These are phyloP conservation scores for Enteromius unitaeniatus DNA, from an alignment of 2,797 vertebrate species.

Conservation along the genomic window DNA sequence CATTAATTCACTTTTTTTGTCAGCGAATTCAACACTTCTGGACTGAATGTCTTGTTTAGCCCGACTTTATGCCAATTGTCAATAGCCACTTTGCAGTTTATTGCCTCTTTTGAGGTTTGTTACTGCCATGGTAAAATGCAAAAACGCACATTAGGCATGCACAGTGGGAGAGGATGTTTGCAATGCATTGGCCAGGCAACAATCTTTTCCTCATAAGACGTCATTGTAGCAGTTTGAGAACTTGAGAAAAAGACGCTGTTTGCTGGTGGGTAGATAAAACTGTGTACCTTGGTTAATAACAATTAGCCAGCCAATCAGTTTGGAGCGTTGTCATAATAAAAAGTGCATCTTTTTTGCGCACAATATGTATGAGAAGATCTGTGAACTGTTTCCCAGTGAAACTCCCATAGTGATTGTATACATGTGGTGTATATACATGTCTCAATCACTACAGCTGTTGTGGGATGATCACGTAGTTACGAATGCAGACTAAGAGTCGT, in stretches of 20 bases:
- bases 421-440: not conserved
- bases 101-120: slow-evolving; percentile 33
- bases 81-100: slow-evolving; percentile 28
- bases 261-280: not conserved
- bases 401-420: not conserved
- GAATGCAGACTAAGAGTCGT: not conserved
- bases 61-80: slow-evolving; percentile 28
- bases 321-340: not conserved
- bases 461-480: not conserved
- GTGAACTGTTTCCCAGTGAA: not conserved
- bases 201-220: not conserved
- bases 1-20: slow-evolving; percentile 9
- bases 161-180: not conserved
- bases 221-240: not conserved
- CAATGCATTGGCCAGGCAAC: not conserved
- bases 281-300: not conserved
- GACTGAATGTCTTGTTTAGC: slow-evolving; percentile 31
- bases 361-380: not conserved
- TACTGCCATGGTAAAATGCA: slow-evolving; percentile 10
- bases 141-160: slow-evolving; percentile 11
- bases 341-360: too few relatives aligned
- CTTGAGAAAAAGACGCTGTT: not conserved
- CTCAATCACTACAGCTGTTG: not conserved
- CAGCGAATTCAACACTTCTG: slow-evolving; percentile 15
- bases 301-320: not conserved